Evolutionary conservation across 2,113 vertebrate genomes (phyloP).

Genomic region (Pollimyrus isidori): DNA sequence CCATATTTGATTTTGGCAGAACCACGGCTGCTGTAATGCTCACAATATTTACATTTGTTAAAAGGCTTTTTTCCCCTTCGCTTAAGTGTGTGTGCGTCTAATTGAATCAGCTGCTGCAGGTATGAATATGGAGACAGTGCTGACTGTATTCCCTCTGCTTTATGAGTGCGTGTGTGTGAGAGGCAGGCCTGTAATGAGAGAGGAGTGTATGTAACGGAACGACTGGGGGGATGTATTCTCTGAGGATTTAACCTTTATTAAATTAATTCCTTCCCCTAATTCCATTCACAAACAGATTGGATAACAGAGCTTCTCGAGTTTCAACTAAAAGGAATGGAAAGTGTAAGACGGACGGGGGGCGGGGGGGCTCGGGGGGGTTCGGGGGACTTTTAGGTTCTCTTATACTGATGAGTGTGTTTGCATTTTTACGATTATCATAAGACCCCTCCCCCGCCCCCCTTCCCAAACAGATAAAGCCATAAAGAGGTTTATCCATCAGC

Average conservation of each 20-base stretch:
- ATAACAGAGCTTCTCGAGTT: slow-evolving; percentile 10
- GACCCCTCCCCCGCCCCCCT: neutral
- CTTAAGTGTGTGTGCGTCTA: slow-evolving; percentile 3
- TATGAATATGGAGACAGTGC: neutral
- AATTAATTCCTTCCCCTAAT: slow-evolving; percentile 16
- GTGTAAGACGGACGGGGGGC: neutral
- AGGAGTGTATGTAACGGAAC: neutral
- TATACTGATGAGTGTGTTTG: neutral
- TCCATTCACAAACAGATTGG: slow-evolving; percentile 22
- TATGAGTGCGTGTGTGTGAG: neutral
- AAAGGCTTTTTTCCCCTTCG: neutral
- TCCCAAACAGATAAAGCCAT: neutral
- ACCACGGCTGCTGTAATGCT: neutral
- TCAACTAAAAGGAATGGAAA: neutral
- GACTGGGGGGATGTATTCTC: slow-evolving; percentile 12
- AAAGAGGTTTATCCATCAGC: neutral
- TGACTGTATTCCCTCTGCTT: neutral
- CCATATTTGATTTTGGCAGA: neutral
- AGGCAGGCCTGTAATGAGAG: neutral
- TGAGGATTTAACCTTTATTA: slow-evolving; percentile 9
- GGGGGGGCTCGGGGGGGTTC: neutral
- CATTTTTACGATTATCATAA: neutral
- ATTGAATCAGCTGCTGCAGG: neutral
- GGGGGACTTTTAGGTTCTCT: neutral
- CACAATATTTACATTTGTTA: slow-evolving; percentile 1